Percentiles rank a stretch among this genome's conserved stretches.
Conservation (phyloP, 2,797 vertebrate species). For the Salmo trutta region DNA sequence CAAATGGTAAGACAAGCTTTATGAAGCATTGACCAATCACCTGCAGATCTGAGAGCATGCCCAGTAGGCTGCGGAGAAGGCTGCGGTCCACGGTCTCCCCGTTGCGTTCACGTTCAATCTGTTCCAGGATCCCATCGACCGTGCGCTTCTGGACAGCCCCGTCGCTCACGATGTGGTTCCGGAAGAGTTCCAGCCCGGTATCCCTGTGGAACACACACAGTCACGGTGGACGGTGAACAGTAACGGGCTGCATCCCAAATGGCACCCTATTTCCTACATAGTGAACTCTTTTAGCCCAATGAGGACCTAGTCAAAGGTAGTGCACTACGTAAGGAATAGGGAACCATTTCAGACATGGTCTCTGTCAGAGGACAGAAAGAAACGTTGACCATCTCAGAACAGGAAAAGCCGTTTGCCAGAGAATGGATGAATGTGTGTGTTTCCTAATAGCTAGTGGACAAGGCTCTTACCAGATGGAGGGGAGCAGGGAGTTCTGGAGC, state of each 20-base stretch:
- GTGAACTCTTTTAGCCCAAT: too few relatives aligned
- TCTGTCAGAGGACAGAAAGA: neutral
- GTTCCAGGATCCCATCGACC: slow-evolving; percentile 94
- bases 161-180: slow-evolving; percentile 97
- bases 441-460: neutral
- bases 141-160: slow-evolving; percentile 95
- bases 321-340: neutral
- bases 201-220: slow-evolving; percentile 78
- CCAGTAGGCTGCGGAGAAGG: slow-evolving; percentile 93
- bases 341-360: too few relatives aligned
- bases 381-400: neutral
- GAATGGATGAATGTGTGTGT: neutral
- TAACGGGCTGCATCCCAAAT: too few relatives aligned
- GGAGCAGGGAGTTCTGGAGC: slow-evolving; percentile 97
- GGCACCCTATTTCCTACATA: too few relatives aligned
- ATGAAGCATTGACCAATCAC: slow-evolving; percentile 62
- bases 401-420: neutral
- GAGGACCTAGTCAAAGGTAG: too few relatives aligned
- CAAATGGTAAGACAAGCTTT: slow-evolving; percentile 2
- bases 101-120: slow-evolving; percentile 93
- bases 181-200: slow-evolving; percentile 96
- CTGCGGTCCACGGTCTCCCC: slow-evolving; percentile 95
- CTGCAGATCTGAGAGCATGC: slow-evolving; percentile 98
- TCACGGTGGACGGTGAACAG: neutral
- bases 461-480: slow-evolving; percentile 93